Evolutionary conservation across 2,113 vertebrate species (phyloP).

Genomic region (Cyanoramphus novaezelandiae): DNA sequence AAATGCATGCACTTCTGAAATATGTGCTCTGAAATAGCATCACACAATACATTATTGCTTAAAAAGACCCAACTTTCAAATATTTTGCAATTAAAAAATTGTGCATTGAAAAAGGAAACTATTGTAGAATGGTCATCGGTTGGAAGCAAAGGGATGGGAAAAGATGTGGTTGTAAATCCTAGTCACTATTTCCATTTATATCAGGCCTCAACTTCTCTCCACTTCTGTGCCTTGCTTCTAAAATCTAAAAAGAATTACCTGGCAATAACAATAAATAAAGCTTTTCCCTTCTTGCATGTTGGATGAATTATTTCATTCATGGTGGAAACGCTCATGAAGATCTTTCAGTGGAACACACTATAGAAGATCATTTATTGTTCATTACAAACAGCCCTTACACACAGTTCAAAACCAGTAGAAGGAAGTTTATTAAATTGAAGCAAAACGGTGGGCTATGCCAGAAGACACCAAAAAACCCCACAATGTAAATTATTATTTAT

Average conservation of each 20-base stretch:
- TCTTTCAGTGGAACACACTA: neutral
- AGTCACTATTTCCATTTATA: neutral
- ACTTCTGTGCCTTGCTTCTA: neutral
- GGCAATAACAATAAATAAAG: neutral
- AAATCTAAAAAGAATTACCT: neutral
- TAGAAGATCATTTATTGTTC: neutral
- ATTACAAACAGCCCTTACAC: neutral
- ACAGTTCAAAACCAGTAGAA: neutral
- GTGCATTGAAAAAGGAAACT: neutral
- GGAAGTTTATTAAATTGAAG: neutral
- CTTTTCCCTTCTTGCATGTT: neutral
- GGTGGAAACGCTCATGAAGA: neutral
- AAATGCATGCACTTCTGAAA: neutral
- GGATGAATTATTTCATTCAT: neutral
- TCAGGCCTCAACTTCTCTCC: neutral
- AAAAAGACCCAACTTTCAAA: neutral
- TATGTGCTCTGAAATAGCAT: neutral
- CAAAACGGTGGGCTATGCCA: neutral
- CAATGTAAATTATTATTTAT: neutral
- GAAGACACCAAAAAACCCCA: rapidly evolving
- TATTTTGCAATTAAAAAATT: neutral
- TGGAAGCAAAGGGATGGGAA: neutral
- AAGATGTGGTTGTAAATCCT: neutral
- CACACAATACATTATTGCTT: neutral
- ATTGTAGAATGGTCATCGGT: neutral